Evolutionary conservation across 2,797 vertebrate species (phyloP), one percentile per base, ranked within the genome.

Genomic region (Cynodonichthys magdalenae): DNA sequence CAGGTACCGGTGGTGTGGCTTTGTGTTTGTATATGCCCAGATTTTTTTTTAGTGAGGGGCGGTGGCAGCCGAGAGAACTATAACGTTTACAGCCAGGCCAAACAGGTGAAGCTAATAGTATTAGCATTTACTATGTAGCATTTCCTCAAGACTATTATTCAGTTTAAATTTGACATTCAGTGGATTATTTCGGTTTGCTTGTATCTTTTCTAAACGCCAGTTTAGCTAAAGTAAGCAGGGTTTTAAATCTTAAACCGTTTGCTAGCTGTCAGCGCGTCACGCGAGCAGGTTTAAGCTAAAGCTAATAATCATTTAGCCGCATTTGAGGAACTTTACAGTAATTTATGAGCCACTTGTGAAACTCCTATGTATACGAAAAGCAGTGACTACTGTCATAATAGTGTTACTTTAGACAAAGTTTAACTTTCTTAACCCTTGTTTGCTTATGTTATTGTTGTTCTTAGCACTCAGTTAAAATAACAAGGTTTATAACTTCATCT

Each of bases 41-140:
- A n/a, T n/a, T 28, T 45, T 3, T 15, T 27, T 15, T 50, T 56
- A 12, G 53, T 63, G 28, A 85, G 87, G 92, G 93, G 93, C 89
- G 93, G 93, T 91, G 93, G 87, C 92, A 79, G 83, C 55, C 57
- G 28, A 71, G 69, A 66, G 50, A 74, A 59, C 80, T 78, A 6
- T 27, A 72, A 63, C 79, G 65, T 68, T 63, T 11, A 47, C 31
- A 76, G 57, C 34, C 77, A 81, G 89, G 90, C 88, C 88, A 87
- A 63, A 75, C 65, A 75, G 65, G 31, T 53, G 57, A 65, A 69
- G 76, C 86, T 80, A 73, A 74, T 66, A 49, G 50, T 49, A 44
- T 67, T 79, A 79, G 73, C 82, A 55, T 52, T 12, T 12, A 63
- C 47, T 19, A 0, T 53, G 52, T 24, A 24, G 52, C 47, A 39